Conservation (phyloP, 2,888 invertebrate species). For the Megaustenia siamemsis region DNA sequence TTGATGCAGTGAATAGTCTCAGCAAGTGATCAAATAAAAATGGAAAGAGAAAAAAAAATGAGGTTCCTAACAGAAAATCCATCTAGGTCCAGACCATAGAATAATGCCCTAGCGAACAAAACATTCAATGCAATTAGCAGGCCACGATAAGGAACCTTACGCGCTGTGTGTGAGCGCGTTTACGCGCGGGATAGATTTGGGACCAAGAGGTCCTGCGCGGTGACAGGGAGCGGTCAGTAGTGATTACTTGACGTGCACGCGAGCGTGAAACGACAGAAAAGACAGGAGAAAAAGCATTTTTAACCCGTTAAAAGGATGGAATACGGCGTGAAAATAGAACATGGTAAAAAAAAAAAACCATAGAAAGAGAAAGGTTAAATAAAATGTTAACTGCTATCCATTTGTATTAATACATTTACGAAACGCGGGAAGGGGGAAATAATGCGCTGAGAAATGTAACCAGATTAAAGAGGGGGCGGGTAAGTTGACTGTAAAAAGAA, state of each 20-base stretch:
- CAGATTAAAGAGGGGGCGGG: too few relatives aligned
- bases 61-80: too few relatives aligned
- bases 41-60: neutral
- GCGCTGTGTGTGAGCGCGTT: constrained; percentile 30
- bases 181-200: constrained; percentile 39
- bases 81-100: constrained; percentile 35
- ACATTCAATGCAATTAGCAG: constrained; percentile 46
- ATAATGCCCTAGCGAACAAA: constrained; percentile 23
- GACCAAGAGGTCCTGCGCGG: constrained; percentile 39
- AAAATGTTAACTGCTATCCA: too few relatives aligned
- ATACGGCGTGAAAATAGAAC: neutral
- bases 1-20: neutral
- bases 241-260: constrained; percentile 38
- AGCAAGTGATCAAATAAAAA: neutral
- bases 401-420: too few relatives aligned
- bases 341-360: too few relatives aligned
- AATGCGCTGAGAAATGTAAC: too few relatives aligned
- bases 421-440: too few relatives aligned
- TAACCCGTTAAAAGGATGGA: neutral
- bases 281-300: neutral
- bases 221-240: constrained; percentile 44
- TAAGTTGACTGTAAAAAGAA: too few relatives aligned
- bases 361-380: neutral
- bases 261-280: neutral
- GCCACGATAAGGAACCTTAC: constrained; percentile 39